Evolutionary conservation across 2,888 invertebrate genomes (phyloP).

Genomic region (Troides aeacus): DNA sequence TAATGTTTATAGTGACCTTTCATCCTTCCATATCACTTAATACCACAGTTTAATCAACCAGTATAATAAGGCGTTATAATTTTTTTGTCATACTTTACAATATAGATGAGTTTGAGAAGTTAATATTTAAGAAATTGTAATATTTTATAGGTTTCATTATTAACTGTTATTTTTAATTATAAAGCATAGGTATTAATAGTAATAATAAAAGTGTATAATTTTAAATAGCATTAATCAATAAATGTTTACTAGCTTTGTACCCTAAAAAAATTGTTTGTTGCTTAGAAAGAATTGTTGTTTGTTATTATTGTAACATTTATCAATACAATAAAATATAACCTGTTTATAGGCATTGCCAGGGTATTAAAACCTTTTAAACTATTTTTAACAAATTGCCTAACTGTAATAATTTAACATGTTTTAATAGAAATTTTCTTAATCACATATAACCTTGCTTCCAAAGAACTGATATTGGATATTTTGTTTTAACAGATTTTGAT

Average conservation of each 20-base stretch:
- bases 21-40: not conserved
- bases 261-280: not conserved
- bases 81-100: not conserved
- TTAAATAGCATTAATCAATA: not conserved
- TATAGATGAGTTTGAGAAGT: not conserved
- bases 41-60: not conserved
- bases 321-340: not conserved
- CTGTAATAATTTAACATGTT: no score
- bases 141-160: not conserved
- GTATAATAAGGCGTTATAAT: not conserved
- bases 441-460: not conserved
- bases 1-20: not conserved
- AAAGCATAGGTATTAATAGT: not conserved
- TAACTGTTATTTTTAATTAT: not conserved
- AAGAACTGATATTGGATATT: not conserved
- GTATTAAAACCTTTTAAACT: not conserved
- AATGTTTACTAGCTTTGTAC: not conserved
- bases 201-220: not conserved
- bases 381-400: no score
- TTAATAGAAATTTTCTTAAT: not conserved
- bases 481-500: not conserved
- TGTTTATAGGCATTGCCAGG: not conserved
- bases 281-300: not conserved
- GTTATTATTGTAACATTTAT: not conserved
- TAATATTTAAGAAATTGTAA: not conserved